These are phyloP conservation scores for Chrysopilus asiliformis DNA, from an alignment of 2,888 invertebrate genomes.

Conservation along the genomic window DNA sequence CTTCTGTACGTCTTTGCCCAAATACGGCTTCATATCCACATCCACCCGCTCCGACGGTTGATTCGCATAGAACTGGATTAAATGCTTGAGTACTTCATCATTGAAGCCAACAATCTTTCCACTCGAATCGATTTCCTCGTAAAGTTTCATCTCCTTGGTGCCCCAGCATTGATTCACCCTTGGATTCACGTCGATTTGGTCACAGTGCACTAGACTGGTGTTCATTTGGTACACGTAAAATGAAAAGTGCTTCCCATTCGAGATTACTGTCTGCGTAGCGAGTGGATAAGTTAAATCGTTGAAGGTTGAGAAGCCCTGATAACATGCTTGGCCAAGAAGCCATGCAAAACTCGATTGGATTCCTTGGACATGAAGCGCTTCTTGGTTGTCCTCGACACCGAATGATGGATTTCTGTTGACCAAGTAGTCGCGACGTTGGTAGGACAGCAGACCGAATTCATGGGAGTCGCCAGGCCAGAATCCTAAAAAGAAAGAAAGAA, in stretches of 20 bases:
- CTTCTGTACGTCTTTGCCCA: constrained; percentile 43
- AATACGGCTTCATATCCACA: constrained; percentile 58
- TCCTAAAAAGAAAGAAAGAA: constrained; percentile 39
- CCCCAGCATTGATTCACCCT: constrained; percentile 71
- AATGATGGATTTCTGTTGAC: constrained; percentile 35
- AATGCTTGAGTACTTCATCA: constrained; percentile 55
- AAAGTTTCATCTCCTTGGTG: constrained; percentile 56
- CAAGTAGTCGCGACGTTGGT: constrained; percentile 52
- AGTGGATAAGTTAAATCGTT: constrained; percentile 87
- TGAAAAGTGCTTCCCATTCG: constrained; percentile 77
- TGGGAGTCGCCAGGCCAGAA: constrained; percentile 71
- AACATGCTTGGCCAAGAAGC: constrained; percentile 64
- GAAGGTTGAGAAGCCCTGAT: constrained; percentile 79
- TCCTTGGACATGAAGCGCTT: constrained; percentile 59
- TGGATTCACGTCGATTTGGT: constrained; percentile 49
- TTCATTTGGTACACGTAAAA: constrained; percentile 89
- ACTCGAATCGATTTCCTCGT: constrained; percentile 48
- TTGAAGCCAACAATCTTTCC: constrained; percentile 66
- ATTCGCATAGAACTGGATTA: constrained; percentile 64
- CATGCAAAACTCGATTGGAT: constrained; percentile 69
- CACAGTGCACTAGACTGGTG: constrained; percentile 54
- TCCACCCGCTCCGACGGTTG: constrained; percentile 46
- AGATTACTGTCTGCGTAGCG: constrained; percentile 73
- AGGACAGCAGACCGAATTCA: constrained; percentile 67
- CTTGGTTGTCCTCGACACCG: constrained; percentile 43